phyloP scores from a whole-genome alignment of 2,797 vertebrate species.

The Acanthopagrus latus region DNA sequence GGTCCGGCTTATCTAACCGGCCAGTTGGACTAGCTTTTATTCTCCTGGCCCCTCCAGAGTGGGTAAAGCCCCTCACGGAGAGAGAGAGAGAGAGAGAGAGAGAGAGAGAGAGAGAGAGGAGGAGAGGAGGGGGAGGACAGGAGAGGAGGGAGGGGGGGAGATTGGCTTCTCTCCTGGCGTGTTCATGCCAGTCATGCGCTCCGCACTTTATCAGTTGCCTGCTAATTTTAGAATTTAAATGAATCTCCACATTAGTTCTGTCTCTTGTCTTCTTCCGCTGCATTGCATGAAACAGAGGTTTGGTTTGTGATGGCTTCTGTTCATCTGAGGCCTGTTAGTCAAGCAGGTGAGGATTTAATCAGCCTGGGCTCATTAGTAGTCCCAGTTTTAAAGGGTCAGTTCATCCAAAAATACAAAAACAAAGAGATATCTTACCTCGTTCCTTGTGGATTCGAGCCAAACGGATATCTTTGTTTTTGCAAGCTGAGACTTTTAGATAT shows the following conservation, averaged over 20 bases:
- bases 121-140: neutral
- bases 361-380: neutral
- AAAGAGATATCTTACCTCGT: neutral
- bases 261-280: conserved; percentile 31
- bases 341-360: conserved; percentile 1
- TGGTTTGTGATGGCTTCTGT: conserved; percentile 31
- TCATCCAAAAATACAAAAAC: neutral
- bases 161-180: conserved; percentile 62
- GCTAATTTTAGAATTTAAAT: conserved; percentile 81
- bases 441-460: neutral
- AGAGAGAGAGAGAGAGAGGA: conserved; percentile 26
- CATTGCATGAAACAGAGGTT: conserved; percentile 44
- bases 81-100: conserved; percentile 36
- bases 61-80: conserved; percentile 70
- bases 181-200: conserved; percentile 70
- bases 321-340: conserved; percentile 6
- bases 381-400: conserved; percentile 10
- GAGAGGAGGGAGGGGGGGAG: conserved; percentile 14
- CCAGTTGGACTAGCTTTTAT: conserved; percentile 83
- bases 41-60: conserved; percentile 78
- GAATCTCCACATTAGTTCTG: conserved; percentile 61
- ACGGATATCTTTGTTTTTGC: neutral
- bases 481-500: neutral
- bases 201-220: conserved; percentile 74
- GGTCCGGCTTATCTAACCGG: conserved; percentile 78